Evolutionary conservation across 2,113 vertebrate species (phyloP).

Genomic region (Protobothrops flavoviridis): DNA sequence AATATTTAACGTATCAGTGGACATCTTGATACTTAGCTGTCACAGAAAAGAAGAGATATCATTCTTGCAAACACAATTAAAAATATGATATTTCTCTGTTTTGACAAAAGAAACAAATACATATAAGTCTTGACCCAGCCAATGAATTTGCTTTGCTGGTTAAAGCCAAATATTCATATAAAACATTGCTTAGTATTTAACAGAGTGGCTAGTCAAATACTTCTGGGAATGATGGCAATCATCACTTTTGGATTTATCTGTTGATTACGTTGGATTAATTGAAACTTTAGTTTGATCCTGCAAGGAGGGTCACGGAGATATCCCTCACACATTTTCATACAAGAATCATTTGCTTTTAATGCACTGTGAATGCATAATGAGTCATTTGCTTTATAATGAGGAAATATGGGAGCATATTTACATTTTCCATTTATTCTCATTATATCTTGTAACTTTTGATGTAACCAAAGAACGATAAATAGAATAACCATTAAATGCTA

Average conservation of each 20-base stretch:
- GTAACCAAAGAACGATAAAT: background rate
- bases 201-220: background rate
- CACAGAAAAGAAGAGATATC: background rate
- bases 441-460: background rate
- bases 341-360: background rate
- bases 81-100: background rate
- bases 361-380: constrained; percentile 5
- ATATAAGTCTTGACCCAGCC: background rate
- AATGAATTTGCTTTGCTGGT: background rate
- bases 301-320: background rate
- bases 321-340: background rate
- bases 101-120: background rate
- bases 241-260: background rate
- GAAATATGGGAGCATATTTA: constrained; percentile 25
- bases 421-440: background rate
- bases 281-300: background rate
- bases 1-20: background rate
- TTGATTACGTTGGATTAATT: background rate
- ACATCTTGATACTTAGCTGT: background rate
- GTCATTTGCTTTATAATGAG: constrained; percentile 15
- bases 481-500: background rate
- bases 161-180: background rate
- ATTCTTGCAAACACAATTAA: background rate
- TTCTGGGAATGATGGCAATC: background rate
- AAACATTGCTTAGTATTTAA: background rate